phyloP scores from a whole-genome alignment of 2,797 vertebrate species.

The Chloroceryle amazona region DNA sequence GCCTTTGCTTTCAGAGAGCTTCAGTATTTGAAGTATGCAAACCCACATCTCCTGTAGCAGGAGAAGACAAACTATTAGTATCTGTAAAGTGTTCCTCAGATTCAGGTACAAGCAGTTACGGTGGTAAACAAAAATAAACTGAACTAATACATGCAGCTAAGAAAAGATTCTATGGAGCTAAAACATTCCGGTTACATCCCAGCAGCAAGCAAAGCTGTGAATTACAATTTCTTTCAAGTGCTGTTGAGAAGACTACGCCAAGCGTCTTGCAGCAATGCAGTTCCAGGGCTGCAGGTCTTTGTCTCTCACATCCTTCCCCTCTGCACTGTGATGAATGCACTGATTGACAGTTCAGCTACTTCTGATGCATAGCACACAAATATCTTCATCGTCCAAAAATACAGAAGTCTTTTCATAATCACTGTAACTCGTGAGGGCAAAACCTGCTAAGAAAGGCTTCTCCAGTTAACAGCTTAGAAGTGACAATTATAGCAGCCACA shows the following conservation, averaged over 20 bases:
- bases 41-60: not conserved
- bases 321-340: not conserved
- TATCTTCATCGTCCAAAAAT: slow-evolving; percentile 17
- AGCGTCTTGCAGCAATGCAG: not conserved
- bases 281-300: not conserved
- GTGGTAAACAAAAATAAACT: not conserved
- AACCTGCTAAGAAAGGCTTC: not conserved
- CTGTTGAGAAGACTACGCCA: not conserved
- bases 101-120: not conserved
- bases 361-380: not conserved
- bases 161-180: not conserved
- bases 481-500: not conserved
- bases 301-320: not conserved
- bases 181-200: not conserved
- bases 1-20: not conserved
- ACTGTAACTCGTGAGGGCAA: not conserved
- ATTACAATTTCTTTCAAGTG: slow-evolving; percentile 34
- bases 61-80: not conserved
- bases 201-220: not conserved
- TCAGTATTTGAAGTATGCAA: not conserved
- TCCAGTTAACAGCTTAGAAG: not conserved
- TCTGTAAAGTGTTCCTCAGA: accelerated
- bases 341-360: not conserved
- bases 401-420: not conserved
- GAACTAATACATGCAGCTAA: not conserved